phyloP scores from a whole-genome alignment of 2,888 invertebrate genomes.

The Harpalus rubripes region DNA sequence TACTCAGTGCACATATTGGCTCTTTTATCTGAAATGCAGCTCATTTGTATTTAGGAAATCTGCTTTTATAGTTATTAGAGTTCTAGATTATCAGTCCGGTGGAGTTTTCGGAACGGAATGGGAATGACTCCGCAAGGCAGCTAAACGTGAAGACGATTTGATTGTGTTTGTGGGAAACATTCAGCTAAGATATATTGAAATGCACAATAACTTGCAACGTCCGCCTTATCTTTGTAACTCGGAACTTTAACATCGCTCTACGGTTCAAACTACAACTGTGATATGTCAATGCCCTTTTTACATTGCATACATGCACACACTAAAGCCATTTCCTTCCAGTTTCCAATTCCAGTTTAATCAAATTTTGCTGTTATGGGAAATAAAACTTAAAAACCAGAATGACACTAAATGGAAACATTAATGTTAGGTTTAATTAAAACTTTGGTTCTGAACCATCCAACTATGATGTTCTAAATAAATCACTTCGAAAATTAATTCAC shows the following conservation, averaged over 20 bases:
- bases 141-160: slow-evolving; percentile 2
- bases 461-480: too few relatives aligned
- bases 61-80: slow-evolving; percentile 12
- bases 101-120: slow-evolving; percentile 7
- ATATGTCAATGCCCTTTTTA: slow-evolving; percentile 2
- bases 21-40: slow-evolving; percentile 44
- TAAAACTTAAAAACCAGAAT: neutral
- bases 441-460: neutral
- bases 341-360: neutral
- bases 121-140: neutral
- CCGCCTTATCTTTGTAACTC: neutral
- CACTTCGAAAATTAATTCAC: too few relatives aligned
- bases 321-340: neutral
- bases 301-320: neutral
- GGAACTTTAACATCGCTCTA: neutral
- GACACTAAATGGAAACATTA: neutral
- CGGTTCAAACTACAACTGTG: neutral
- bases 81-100: neutral
- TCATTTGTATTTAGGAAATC: slow-evolving; percentile 25
- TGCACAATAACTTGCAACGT: neutral
- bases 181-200: neutral
- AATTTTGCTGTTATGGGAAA: neutral
- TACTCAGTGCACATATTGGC: slow-evolving; percentile 37
- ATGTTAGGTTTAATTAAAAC: neutral
- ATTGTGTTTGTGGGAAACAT: neutral